A percentile compares a stretch with the other conserved stretches of the same genome.
Conservation (phyloP, 2,888 invertebrate genomes). For the Schizaphis graminum region DNA sequence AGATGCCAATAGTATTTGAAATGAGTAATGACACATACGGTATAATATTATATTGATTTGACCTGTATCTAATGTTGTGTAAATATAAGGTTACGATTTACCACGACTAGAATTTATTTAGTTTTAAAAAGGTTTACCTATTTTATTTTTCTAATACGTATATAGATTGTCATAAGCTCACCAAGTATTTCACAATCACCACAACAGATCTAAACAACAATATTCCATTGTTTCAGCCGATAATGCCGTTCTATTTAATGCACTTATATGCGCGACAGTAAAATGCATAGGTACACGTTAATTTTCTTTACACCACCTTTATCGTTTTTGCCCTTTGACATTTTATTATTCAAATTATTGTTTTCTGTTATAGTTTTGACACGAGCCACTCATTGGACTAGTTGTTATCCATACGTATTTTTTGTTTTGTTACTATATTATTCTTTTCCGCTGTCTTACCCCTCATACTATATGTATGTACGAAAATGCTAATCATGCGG, state of each 20-base stretch:
- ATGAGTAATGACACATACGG: not conserved
- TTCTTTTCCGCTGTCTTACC: not conserved
- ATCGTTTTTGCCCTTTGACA: slow-evolving; percentile 53
- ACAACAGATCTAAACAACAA: not conserved
- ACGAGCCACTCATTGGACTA: slow-evolving; percentile 18
- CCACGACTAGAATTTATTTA: not conserved
- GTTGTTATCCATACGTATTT: not conserved
- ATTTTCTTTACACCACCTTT: not conserved
- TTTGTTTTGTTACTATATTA: not conserved
- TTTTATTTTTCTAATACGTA: not conserved
- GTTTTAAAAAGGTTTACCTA: not conserved
- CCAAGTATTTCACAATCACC: not conserved
- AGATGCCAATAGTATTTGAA: not conserved
- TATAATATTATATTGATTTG: not conserved
- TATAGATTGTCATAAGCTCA: not conserved
- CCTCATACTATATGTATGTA: not conserved
- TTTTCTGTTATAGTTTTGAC: slow-evolving; percentile 31
- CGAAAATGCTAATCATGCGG: slow-evolving; percentile 27
- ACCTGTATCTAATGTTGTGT: not conserved
- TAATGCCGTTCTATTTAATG: slow-evolving; percentile 9
- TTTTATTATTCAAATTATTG: slow-evolving; percentile 10
- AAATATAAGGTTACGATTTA: not conserved
- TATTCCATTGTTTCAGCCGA: not conserved
- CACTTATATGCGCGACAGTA: not conserved
- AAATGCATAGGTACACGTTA: not conserved